These are phyloP conservation scores for Halcyon chelicuti DNA, from an alignment of 2,797 vertebrate species.

Conservation along the genomic window DNA sequence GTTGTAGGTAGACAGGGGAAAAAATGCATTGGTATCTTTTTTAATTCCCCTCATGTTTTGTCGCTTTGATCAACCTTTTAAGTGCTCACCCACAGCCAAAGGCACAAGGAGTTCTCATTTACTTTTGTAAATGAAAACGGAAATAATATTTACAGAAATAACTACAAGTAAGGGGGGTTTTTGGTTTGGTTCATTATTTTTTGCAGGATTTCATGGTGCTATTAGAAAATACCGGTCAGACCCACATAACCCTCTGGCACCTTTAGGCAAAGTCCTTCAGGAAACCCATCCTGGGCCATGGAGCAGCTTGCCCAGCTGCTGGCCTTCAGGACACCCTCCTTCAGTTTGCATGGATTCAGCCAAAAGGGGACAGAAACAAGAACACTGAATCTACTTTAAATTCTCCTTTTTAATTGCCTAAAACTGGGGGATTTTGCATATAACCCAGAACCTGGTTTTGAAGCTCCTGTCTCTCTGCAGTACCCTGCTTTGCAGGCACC, in stretches of 20 bases:
- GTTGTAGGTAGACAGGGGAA: background rate
- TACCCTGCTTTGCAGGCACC: background rate
- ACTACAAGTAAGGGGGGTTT: background rate
- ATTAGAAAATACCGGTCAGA: background rate
- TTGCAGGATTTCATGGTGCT: background rate
- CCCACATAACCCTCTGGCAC: background rate
- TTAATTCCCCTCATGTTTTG: background rate
- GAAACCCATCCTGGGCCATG: background rate
- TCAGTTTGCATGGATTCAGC: background rate
- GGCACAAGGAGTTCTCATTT: background rate
- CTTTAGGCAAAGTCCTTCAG: background rate
- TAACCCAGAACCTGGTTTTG: background rate
- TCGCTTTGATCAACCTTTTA: background rate
- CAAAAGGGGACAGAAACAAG: background rate
- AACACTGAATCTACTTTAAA: accelerated
- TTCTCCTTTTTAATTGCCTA: background rate
- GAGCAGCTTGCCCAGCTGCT: background rate
- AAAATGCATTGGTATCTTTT: background rate
- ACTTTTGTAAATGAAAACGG: background rate
- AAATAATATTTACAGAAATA: background rate
- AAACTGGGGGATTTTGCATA: background rate
- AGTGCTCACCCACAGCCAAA: background rate
- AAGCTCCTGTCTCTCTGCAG: background rate
- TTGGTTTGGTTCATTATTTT: background rate
- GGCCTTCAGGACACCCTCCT: accelerated